Conservation (phyloP, 2,888 invertebrate species). For the Crematogaster levior region DNA sequence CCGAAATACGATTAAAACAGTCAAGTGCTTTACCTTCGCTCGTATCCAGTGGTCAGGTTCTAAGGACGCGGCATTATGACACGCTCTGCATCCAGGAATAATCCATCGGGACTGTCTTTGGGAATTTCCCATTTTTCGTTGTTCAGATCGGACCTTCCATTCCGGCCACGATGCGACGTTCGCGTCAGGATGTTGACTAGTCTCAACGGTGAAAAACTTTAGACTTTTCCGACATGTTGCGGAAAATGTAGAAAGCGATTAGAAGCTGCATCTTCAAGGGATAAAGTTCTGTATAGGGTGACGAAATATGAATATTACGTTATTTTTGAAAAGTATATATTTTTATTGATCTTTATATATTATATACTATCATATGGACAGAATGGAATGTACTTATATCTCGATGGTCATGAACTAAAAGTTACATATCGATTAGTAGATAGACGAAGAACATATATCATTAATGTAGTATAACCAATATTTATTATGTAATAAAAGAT, state of each 20-base stretch:
- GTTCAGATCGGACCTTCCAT: conserved; percentile 77
- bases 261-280: conserved; percentile 5
- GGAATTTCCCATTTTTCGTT: conserved; percentile 75
- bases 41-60: conserved; percentile 68
- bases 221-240: conserved; percentile 57
- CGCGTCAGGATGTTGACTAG: not conserved
- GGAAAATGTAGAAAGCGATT: conserved; percentile 3
- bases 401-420: conserved; percentile 49
- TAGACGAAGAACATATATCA: conserved; percentile 61
- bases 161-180: conserved; percentile 69
- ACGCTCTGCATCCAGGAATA: conserved; percentile 68
- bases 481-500: not conserved
- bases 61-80: conserved; percentile 72
- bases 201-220: conserved; percentile 46
- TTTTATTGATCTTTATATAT: conserved; percentile 70
- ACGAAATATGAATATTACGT: not conserved
- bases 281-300: not conserved
- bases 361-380: conserved; percentile 70
- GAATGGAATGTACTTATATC: conserved; percentile 67
- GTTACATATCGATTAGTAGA: conserved; percentile 56
- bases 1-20: conserved; percentile 1
- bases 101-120: conserved; percentile 69
- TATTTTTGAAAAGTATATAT: conserved; percentile 73
- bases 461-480: conserved; percentile 53
- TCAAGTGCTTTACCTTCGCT: conserved; percentile 62